A percentile compares a stretch with the other conserved stretches of the same genome.
phyloP scores from a whole-genome alignment of 2,797 vertebrate genomes.

The Enteromius unitaeniatus region DNA sequence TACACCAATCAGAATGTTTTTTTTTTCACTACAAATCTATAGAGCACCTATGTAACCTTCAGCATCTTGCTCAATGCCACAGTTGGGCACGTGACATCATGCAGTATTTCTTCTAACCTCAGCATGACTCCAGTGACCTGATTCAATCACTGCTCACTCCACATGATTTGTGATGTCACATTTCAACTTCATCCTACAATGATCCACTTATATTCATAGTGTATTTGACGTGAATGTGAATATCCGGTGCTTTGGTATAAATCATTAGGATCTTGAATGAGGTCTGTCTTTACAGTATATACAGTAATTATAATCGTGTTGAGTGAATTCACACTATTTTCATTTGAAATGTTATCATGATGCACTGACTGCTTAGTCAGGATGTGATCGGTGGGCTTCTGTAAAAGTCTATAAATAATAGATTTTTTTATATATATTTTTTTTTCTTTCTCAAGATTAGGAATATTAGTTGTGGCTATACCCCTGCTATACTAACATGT shows the following conservation, averaged over 20 bases:
- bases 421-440: no score
- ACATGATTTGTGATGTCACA: slow-evolving; percentile 19
- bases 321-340: background rate
- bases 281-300: background rate
- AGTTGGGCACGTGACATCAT: slow-evolving; percentile 60
- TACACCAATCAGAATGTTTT: background rate
- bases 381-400: background rate
- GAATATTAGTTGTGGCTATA: no score
- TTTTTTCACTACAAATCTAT: background rate
- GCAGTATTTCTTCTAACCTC: slow-evolving; percentile 55
- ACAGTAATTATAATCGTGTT: background rate
- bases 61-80: slow-evolving; percentile 51
- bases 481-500: no score
- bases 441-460: no score
- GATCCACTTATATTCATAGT: background rate
- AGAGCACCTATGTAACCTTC: background rate
- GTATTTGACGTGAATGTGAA: background rate
- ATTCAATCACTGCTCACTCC: slow-evolving; percentile 39
- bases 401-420: no score
- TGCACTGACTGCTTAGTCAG: background rate
- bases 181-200: background rate
- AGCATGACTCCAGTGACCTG: slow-evolving; percentile 56
- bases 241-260: background rate
- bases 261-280: background rate
- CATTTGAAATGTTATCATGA: background rate